Evolutionary conservation across 2,888 invertebrate species (phyloP).

Genomic region (Sinodicranocentrus sp.): DNA sequence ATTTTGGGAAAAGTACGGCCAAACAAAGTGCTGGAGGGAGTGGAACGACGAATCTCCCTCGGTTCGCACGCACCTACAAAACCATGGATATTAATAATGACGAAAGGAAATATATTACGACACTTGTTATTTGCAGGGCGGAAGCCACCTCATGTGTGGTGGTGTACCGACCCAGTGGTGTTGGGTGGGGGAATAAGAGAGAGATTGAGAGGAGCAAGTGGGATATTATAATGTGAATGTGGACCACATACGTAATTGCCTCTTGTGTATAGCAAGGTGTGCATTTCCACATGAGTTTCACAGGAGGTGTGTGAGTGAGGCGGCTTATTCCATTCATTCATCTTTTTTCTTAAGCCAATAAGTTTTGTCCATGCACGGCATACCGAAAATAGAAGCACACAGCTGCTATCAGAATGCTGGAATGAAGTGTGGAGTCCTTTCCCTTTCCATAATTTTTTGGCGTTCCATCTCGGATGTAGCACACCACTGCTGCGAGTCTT

Average conservation of each 20-base stretch:
- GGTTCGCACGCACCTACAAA: neutral
- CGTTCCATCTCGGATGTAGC: too few relatives aligned
- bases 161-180: too few relatives aligned
- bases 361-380: neutral
- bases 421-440: neutral
- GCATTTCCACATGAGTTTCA: neutral
- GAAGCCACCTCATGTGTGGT: neutral
- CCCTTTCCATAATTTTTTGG: neutral
- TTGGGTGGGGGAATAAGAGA: conserved; percentile 30
- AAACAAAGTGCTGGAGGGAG: neutral
- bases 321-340: neutral
- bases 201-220: conserved; percentile 49
- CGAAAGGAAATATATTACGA: neutral
- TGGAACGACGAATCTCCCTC: neutral
- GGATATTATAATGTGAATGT: conserved; percentile 52
- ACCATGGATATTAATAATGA: neutral
- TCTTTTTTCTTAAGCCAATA: conserved; percentile 3
- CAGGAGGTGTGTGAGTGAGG: neutral
- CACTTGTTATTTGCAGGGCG: neutral
- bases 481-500: neutral
- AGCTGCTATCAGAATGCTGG: neutral
- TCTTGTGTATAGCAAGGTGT: too few relatives aligned
- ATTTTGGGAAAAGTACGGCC: conserved; percentile 56
- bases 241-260: conserved; percentile 66
- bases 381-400: neutral